Evolutionary conservation across 92 coral and sea anemone genomes (phyloP).

Genomic region (Actinostola sp.): DNA sequence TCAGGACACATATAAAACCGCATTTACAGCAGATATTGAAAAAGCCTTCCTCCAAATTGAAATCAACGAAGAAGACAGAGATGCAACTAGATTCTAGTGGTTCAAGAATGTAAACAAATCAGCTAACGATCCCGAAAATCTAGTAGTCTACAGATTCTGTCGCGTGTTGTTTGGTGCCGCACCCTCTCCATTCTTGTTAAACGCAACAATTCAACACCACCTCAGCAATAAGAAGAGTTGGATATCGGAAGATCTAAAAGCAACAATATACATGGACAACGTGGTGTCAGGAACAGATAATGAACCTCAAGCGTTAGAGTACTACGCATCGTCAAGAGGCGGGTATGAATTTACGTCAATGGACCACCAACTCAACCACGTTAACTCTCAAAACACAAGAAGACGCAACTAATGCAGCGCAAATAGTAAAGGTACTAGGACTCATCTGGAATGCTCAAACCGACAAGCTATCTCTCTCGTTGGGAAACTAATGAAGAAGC

Average conservation of each 20-base stretch:
- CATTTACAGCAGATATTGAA: slow-evolving; percentile 44
- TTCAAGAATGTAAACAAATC: slow-evolving; percentile 32
- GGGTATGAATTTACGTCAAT: slow-evolving; percentile 50
- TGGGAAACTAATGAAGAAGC: slow-evolving; percentile 28
- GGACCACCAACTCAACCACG: slow-evolving; percentile 39
- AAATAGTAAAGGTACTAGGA: slow-evolving; percentile 25
- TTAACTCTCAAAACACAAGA: slow-evolving; percentile 9
- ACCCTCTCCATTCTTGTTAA: slow-evolving; percentile 48
- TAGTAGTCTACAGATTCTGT: slow-evolving; percentile 40
- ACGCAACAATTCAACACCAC: slow-evolving; percentile 42
- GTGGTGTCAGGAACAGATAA: slow-evolving; percentile 40
- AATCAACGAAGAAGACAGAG: slow-evolving; percentile 31
- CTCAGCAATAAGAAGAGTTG: slow-evolving; percentile 27
- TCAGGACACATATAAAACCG: slow-evolving; percentile 37
- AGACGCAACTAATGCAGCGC: slow-evolving; percentile 26
- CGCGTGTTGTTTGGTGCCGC: slow-evolving; percentile 56
- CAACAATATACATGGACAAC: slow-evolving; percentile 50
- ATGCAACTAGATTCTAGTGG: slow-evolving; percentile 45
- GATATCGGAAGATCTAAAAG: slow-evolving; percentile 41
- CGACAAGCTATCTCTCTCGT: slow-evolving; percentile 39
- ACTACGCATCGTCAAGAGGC: slow-evolving; percentile 35
- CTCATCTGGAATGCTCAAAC: slow-evolving; percentile 36
- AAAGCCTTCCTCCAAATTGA: slow-evolving; percentile 45
- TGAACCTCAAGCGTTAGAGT: slow-evolving; percentile 36
- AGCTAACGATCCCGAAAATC: slow-evolving; percentile 10